These are phyloP conservation scores for Tragelaphus oryx DNA, from an alignment of 2,797 vertebrate genomes.

Conservation along the genomic window DNA sequence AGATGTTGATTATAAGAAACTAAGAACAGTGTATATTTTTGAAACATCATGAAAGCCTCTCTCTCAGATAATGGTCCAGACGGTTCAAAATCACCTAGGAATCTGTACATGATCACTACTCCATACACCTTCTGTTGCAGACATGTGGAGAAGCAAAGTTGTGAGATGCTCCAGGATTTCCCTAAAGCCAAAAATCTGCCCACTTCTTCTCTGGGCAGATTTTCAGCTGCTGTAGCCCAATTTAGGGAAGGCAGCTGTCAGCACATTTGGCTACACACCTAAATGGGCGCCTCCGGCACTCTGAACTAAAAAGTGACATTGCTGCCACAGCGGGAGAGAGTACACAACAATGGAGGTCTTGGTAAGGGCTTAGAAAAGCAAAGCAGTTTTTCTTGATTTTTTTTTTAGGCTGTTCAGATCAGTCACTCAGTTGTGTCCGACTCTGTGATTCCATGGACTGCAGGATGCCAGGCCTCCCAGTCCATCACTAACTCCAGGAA, in stretches of 20 bases:
- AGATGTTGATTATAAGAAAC: constrained; percentile 5
- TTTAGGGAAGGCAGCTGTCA: constrained; percentile 47
- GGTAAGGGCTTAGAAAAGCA: not conserved
- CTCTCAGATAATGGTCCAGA: not conserved
- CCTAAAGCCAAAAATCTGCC: constrained; percentile 72
- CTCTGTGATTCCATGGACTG: not conserved
- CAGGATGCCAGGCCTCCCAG: not conserved
- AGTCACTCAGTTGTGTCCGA: not conserved
- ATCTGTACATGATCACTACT: not conserved
- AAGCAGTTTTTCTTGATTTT: not conserved
- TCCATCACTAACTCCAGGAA: not conserved
- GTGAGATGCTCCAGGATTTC: constrained; percentile 52
- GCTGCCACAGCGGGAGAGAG: not conserved
- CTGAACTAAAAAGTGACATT: constrained; percentile 15
- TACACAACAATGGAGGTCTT: not conserved
- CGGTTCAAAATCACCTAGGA: not conserved
- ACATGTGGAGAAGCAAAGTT: constrained; percentile 15
- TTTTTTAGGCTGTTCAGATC: not conserved
- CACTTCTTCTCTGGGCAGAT: constrained; percentile 47
- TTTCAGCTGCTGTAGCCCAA: constrained; percentile 37
- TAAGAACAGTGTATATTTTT: not conserved
- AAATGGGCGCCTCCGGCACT: constrained; percentile 34
- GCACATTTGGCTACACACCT: constrained; percentile 50
- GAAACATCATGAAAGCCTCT: not conserved
- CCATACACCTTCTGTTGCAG: constrained; percentile 10